Percentiles rank a stretch among this genome's conserved stretches.
Conservation (phyloP, 2,113 vertebrate genomes). For the Ceyx margarethae region DNA sequence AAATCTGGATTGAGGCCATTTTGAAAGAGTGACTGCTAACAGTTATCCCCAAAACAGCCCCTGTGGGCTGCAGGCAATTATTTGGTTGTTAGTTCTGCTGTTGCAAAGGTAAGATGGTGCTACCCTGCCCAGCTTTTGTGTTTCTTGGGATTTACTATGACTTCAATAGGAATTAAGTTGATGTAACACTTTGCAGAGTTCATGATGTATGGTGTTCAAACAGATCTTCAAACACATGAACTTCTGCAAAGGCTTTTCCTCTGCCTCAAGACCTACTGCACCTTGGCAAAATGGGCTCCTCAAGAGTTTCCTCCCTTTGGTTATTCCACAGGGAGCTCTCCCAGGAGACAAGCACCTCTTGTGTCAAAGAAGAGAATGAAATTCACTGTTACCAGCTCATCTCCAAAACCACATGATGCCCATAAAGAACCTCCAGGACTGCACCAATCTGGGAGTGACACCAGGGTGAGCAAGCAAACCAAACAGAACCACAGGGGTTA, state of each 20-base stretch:
- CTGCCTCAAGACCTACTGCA: background rate
- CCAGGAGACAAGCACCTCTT: background rate
- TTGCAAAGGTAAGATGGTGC: background rate
- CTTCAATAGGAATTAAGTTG: constrained; percentile 12
- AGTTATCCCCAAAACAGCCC: constrained; percentile 16
- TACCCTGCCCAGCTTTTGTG: constrained; percentile 11
- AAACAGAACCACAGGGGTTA: background rate
- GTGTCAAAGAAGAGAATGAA: background rate
- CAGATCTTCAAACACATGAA: background rate
- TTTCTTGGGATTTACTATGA: background rate
- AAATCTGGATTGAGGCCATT: constrained; percentile 26
- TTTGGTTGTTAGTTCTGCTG: background rate
- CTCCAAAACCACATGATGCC: background rate
- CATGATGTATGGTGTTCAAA: background rate
- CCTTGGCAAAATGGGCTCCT: background rate
- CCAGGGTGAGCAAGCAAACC: background rate
- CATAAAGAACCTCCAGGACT: background rate
- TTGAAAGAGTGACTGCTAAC: background rate
- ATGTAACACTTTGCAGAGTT: background rate
- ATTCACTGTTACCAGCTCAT: background rate
- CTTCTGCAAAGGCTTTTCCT: background rate
- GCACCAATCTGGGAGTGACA: background rate
- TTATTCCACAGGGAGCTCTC: background rate
- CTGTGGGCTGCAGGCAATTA: constrained; percentile 29
- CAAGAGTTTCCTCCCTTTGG: background rate